Evolutionary conservation across 1,140 invertebrate genomes (phyloP).

Genomic region (Drosophila auraria): DNA sequence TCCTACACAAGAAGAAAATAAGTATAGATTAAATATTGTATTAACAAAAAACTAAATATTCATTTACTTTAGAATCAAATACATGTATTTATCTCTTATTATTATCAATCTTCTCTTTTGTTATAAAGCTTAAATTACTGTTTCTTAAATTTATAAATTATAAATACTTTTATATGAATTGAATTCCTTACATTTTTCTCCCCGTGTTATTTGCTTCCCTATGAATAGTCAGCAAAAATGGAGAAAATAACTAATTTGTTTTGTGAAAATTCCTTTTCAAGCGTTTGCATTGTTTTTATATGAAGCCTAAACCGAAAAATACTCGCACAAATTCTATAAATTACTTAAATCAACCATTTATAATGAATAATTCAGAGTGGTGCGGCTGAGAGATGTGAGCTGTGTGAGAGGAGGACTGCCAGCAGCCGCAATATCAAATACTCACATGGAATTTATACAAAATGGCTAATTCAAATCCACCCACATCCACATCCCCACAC

Average conservation of each 20-base stretch:
- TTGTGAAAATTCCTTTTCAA: conserved; percentile 5
- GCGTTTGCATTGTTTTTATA: conserved; percentile 10
- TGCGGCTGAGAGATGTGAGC: conserved; percentile 5
- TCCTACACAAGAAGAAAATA: background rate
- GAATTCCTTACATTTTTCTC: background rate
- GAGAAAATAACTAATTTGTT: conserved; percentile 1
- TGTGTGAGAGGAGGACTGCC: conserved; percentile 11
- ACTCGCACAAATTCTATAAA: conserved; percentile 65
- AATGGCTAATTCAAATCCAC: conserved; percentile 17
- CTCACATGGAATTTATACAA: conserved; percentile 18
- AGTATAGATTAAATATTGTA: too few species aligned
- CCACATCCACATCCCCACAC: conserved; percentile 12
- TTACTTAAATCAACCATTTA: conserved; percentile 65
- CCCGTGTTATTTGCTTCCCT: background rate
- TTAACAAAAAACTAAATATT: too few species aligned
- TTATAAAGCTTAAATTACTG: too few species aligned
- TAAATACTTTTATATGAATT: too few species aligned
- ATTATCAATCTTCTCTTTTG: too few species aligned
- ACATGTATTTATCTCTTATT: too few species aligned
- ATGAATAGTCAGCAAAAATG: background rate
- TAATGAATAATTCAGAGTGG: conserved; percentile 64
- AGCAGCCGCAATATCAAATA: conserved; percentile 44
- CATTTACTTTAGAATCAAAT: too few species aligned
- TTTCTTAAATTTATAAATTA: too few species aligned
- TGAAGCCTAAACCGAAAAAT: conserved; percentile 30